Percentiles rank a stretch among this genome's conserved stretches.
These are phyloP conservation scores for Dolichomitus sp. DNA, from an alignment of 2,888 invertebrate species.

Conservation along the genomic window DNA sequence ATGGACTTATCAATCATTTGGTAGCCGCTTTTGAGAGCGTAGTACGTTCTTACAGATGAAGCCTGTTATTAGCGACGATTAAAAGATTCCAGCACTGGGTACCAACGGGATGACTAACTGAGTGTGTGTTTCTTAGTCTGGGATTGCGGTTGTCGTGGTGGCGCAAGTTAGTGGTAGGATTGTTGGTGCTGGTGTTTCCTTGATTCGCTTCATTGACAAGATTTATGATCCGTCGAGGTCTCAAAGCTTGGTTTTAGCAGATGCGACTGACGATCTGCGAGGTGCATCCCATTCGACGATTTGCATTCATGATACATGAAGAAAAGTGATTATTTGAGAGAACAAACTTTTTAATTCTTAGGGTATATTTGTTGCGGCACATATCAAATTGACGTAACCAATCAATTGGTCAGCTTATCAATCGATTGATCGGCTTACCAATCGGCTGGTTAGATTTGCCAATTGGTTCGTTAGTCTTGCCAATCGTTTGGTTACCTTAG, in stretches of 20 bases:
- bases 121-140: constrained; percentile 31
- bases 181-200: constrained; percentile 74
- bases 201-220: constrained; percentile 82
- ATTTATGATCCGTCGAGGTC: constrained; percentile 75
- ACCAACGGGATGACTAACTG: constrained; percentile 33
- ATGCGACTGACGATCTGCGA: constrained; percentile 29
- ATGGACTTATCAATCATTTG: constrained; percentile 86
- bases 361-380: too few relatives aligned
- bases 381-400: too few relatives aligned
- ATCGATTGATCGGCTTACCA: too few relatives aligned
- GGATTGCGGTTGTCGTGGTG: constrained; percentile 41
- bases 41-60: constrained; percentile 75
- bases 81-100: constrained; percentile 81
- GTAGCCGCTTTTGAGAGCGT: constrained; percentile 78
- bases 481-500: too few relatives aligned
- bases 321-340: too few relatives aligned
- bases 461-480: too few relatives aligned
- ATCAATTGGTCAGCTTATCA: too few relatives aligned
- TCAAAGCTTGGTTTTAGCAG: constrained; percentile 16
- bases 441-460: too few relatives aligned
- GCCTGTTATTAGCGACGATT: constrained; percentile 85
- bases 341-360: too few relatives aligned
- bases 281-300: constrained; percentile 44
- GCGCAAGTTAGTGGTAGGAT: constrained; percentile 1
- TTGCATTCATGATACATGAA: constrained; percentile 26